Conservation (phyloP, 2,797 vertebrate species). For the Gambelia wislizenii region DNA sequence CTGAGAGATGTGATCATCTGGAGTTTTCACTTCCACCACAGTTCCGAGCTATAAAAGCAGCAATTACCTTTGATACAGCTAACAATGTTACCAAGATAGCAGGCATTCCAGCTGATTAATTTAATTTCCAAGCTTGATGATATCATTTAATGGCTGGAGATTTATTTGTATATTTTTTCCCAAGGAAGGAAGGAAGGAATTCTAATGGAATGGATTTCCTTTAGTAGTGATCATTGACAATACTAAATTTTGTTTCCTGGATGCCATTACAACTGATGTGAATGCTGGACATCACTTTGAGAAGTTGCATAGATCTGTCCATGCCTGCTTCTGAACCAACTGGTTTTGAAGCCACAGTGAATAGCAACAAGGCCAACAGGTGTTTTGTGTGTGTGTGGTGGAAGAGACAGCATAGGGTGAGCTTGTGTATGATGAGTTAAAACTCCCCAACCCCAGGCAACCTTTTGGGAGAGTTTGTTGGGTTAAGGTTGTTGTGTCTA, state of each 20-base stretch:
- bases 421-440: too few species aligned
- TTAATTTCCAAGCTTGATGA: constrained; percentile 70
- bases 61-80: constrained; percentile 67
- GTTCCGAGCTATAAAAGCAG: constrained; percentile 67
- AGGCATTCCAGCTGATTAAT: constrained; percentile 70
- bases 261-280: neutral
- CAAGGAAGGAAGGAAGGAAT: neutral
- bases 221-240: constrained; percentile 56
- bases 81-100: constrained; percentile 66
- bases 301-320: too few species aligned
- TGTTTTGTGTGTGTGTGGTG: too few species aligned
- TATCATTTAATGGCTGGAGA: constrained; percentile 57
- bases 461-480: too few species aligned
- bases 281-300: too few species aligned
- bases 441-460: too few species aligned
- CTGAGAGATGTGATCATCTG: constrained; percentile 70
- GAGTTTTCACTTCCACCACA: constrained; percentile 62
- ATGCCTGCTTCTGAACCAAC: too few species aligned
- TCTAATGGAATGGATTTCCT: neutral
- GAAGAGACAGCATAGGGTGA: too few species aligned
- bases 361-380: too few species aligned
- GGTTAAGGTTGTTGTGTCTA: too few species aligned
- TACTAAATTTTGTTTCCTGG: constrained; percentile 49
- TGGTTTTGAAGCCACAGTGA: too few species aligned
- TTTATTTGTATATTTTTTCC: constrained; percentile 32